phyloP scores from a whole-genome alignment of 2,888 invertebrate species.

The Nemotelus pantherinus region DNA sequence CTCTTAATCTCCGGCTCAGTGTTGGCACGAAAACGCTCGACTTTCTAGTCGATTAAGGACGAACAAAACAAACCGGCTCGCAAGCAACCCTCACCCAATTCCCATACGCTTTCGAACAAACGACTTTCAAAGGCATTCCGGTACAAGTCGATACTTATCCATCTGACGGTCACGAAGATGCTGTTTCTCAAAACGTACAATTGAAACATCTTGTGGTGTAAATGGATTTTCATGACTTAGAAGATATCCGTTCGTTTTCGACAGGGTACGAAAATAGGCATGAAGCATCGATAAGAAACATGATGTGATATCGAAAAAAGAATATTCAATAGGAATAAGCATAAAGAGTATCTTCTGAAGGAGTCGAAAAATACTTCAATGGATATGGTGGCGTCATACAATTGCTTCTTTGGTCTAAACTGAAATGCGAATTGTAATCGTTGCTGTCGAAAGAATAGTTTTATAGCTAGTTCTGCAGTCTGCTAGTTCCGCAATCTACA shows the following conservation, averaged over 20 bases:
- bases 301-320: neutral
- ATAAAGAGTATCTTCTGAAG: too few relatives aligned
- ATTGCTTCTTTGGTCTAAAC: too few relatives aligned
- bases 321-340: neutral
- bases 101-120: neutral
- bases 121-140: constrained; percentile 30
- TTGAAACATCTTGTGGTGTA: constrained; percentile 49
- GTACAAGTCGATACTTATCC: constrained; percentile 36
- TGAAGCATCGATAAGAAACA: neutral
- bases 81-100: neutral
- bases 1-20: constrained; percentile 29
- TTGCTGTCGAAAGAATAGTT: too few relatives aligned
- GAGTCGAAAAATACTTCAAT: too few relatives aligned
- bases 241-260: constrained; percentile 2
- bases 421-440: too few relatives aligned
- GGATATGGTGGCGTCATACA: too few relatives aligned
- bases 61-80: constrained; percentile 9
- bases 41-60: constrained; percentile 37
- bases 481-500: too few relatives aligned
- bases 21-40: constrained; percentile 12
- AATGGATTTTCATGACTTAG: constrained; percentile 48
- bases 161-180: constrained; percentile 38
- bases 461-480: too few relatives aligned
- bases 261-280: neutral
- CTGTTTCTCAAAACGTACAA: constrained; percentile 34